Evolutionary conservation across 2,113 vertebrate species (phyloP).

Genomic region (Aptenodytes patagonicus): DNA sequence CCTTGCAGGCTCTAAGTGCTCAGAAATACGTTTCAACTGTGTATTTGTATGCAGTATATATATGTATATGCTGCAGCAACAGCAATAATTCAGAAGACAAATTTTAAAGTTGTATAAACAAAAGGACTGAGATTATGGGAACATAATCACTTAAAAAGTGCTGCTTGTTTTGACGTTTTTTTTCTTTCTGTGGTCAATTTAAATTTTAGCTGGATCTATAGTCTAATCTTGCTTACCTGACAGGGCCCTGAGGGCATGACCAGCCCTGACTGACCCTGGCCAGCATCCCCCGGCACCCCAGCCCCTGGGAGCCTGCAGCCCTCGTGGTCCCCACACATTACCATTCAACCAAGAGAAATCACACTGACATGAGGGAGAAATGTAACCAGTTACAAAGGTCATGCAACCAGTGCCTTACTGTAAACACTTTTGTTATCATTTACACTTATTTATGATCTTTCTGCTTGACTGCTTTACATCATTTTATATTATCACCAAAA

Average conservation of each 20-base stretch:
- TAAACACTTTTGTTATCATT: not conserved
- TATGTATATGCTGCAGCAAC: not conserved
- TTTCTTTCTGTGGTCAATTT: not conserved
- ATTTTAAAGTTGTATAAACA: not conserved
- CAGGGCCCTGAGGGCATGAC: rapidly evolving
- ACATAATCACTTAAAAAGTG: not conserved
- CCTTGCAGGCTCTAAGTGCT: not conserved
- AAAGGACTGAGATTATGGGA: not conserved
- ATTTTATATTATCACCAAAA: not conserved
- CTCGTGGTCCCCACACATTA: not conserved
- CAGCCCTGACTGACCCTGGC: not conserved
- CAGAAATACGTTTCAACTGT: not conserved
- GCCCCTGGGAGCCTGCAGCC: rapidly evolving
- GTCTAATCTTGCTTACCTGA: not conserved
- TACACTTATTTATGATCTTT: not conserved
- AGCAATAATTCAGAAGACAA: not conserved
- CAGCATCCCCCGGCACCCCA: not conserved
- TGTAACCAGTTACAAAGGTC: not conserved
- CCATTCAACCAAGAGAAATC: not conserved
- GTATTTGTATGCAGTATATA: not conserved
- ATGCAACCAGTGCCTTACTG: not conserved
- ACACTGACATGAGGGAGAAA: not conserved
- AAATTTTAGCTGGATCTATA: not conserved
- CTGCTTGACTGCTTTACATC: not conserved
- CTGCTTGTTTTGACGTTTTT: not conserved